phyloP scores from a whole-genome alignment of 2,113 vertebrate genomes.

The Oryzias javanicus region DNA sequence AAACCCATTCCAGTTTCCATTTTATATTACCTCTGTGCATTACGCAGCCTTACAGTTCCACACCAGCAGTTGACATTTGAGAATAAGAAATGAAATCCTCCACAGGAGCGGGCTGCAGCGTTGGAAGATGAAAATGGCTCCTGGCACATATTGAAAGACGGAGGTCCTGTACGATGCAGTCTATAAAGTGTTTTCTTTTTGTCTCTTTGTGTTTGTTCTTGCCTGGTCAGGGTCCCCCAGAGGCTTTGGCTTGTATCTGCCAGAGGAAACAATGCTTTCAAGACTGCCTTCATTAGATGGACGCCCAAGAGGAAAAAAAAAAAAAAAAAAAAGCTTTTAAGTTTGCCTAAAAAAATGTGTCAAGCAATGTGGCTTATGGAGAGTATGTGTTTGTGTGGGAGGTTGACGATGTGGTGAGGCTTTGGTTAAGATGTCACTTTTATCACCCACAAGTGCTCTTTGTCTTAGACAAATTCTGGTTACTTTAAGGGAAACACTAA shows the following conservation, averaged over 20 bases:
- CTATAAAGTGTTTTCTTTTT: conserved; percentile 59
- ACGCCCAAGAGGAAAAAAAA: conserved; percentile 44
- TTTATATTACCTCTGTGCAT: conserved; percentile 33
- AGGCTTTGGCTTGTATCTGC: conserved; percentile 52
- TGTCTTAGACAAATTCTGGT: conserved; percentile 24
- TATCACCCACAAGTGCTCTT: conserved; percentile 37
- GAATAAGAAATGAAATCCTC: conserved; percentile 48
- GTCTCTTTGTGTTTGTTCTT: conserved; percentile 52
- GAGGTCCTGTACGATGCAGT: conserved; percentile 46
- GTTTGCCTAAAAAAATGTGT: conserved; percentile 53
- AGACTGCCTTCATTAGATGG: conserved; percentile 67
- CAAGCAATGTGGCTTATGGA: conserved; percentile 49
- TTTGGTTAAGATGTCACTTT: conserved; percentile 43
- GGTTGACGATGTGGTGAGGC: conserved; percentile 9
- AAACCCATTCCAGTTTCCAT: conserved; percentile 31
- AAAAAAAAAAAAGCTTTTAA: conserved; percentile 63
- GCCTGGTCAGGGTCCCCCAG: conserved; percentile 50
- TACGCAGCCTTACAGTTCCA: conserved; percentile 23
- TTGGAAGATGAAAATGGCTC: conserved; percentile 46
- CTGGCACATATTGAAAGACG: conserved; percentile 59
- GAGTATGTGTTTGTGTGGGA: conserved; percentile 37
- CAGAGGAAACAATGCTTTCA: conserved; percentile 65
- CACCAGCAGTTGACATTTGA: conserved; percentile 51
- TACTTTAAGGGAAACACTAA: conserved; percentile 17
- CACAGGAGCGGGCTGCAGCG: conserved; percentile 18